Evolutionary conservation across 1,140 invertebrate genomes (phyloP), one percentile per base, ranked within the genome.

Genomic region (Pararge aegeria): DNA sequence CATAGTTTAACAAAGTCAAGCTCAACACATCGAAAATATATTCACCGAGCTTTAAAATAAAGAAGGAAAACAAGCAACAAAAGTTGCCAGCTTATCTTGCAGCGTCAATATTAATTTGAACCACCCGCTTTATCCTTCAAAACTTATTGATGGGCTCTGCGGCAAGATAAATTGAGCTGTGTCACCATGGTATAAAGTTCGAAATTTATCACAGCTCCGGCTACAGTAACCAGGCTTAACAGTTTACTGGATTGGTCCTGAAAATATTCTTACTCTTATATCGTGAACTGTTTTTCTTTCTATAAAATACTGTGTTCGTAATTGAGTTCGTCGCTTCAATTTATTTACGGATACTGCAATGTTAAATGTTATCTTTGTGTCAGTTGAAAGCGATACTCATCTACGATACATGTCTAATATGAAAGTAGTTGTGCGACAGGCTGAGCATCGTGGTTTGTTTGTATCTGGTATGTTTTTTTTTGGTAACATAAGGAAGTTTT

Each of bases 81-180:
- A 55, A 55, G 24, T 46, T 55, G 20, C 16, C 3, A 46, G 53
- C 29, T 55, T 55, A 55, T 55, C 42, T 55, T 44, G n/a, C 40
- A 30, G 27, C 34, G 48, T 50, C 19, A n/a, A 46, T 55, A 55
- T 55, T 55, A 55, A 55, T 44, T 55, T 46, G 53, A 44, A 54
- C 38, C 53, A 27, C 40, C 40, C 20, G 40, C 13, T 55, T 46
- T 46, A 55, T 55, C 53, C 40, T 24, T 55, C 40, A 46, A 55
- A 55, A 55, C 53, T 55, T 55, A 55, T 55, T 55, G 53, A 55
- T 44, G 40, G 42, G 2, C 27, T 7, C 24, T 46, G 37, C 5
- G 53, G 37, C 40, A 46, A 24, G 40, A 46, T 55, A 55, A 55
- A 55, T 55, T 46, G 15, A 40, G 19, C 40, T 21, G 13, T 55